phyloP scores from a whole-genome alignment of 2,888 invertebrate genomes.

The Aphelenchoides bicaudatus region DNA sequence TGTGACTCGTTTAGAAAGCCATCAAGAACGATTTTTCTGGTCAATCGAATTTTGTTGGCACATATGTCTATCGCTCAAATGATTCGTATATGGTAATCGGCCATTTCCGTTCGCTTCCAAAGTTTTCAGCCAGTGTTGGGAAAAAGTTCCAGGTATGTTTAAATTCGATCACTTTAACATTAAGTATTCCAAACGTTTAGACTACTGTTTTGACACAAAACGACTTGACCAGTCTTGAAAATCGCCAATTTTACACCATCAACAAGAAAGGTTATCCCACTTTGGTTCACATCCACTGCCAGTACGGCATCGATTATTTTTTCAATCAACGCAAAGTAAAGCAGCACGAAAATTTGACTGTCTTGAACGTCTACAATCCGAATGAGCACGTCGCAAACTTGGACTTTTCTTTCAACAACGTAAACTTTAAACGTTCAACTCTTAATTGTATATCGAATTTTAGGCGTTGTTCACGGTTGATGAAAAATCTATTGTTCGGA shows the following conservation, averaged over 20 bases:
- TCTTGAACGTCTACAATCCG: constrained; percentile 1
- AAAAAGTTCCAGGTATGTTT: neutral
- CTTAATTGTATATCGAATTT: neutral
- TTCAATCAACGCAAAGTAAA: constrained; percentile 1
- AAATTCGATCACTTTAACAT: constrained; percentile 1
- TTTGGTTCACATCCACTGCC: neutral
- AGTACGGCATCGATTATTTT: constrained; percentile 2
- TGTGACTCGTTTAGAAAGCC: neutral
- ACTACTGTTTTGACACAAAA: neutral
- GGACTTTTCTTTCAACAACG: neutral
- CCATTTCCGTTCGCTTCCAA: neutral
- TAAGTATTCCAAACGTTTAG: neutral
- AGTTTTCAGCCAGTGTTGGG: neutral
- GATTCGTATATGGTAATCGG: too few relatives aligned
- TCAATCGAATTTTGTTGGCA: neutral
- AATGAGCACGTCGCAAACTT: neutral
- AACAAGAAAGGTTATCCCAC: neutral
- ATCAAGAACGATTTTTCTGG: too few relatives aligned
- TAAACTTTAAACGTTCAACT: neutral
- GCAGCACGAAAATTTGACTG: neutral
- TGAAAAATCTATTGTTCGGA: neutral
- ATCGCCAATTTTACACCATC: neutral
- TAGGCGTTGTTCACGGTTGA: constrained; percentile 5
- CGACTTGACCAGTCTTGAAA: neutral
- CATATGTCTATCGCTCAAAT: neutral